Percentiles rank a stretch among this genome's conserved stretches.
Conservation (phyloP, 2,888 invertebrate species). For the Phyto melanocephala region DNA sequence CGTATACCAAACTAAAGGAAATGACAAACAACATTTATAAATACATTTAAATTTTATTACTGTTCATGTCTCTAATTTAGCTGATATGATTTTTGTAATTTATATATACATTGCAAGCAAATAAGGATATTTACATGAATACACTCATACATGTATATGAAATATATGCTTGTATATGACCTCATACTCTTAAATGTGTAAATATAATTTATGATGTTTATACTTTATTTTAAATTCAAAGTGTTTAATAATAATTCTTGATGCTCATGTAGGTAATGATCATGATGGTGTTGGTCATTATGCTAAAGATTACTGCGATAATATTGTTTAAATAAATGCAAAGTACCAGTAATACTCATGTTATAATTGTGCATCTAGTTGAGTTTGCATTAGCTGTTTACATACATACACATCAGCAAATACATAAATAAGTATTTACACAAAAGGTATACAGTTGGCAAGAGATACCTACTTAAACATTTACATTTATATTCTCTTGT, state of each 20-base stretch:
- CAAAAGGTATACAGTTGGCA: no score
- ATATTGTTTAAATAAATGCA: conserved; percentile 13
- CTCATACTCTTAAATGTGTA: no score
- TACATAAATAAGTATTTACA: not conserved
- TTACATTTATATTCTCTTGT: not conserved
- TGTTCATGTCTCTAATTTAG: not conserved
- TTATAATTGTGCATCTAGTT: conserved; percentile 3
- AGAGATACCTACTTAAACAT: not conserved
- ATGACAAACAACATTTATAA: not conserved
- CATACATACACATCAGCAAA: not conserved
- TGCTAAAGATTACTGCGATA: not conserved
- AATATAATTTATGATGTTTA: conserved; percentile 42
- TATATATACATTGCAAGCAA: conserved; percentile 1
- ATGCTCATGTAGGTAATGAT: not conserved
- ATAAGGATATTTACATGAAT: not conserved
- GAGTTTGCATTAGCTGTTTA: not conserved
- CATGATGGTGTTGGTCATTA: not conserved
- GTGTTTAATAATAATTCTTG: conserved; percentile 36
- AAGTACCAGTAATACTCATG: not conserved
- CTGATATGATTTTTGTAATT: conserved; percentile 21
- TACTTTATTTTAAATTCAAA: conserved; percentile 33
- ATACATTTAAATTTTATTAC: conserved; percentile 23
- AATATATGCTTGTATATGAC: no score
- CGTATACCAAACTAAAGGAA: not conserved
- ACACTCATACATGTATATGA: not conserved